phyloP scores from a whole-genome alignment of 1,140 invertebrate genomes.

The Episyrphus balteatus region DNA sequence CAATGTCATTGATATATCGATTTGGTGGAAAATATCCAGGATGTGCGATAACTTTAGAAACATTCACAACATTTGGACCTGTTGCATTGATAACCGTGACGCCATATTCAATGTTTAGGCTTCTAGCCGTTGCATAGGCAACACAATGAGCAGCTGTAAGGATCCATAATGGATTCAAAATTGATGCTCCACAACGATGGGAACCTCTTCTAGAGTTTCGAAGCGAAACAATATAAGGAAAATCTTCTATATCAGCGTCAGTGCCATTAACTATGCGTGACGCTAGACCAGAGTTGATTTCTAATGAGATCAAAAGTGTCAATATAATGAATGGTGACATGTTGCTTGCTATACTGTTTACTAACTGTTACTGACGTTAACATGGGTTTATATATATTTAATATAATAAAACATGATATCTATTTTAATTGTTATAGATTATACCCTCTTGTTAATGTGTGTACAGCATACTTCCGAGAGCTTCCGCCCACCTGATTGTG shows the following conservation, averaged over 20 bases:
- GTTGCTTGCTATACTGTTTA: too few species aligned
- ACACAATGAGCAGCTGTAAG: slow-evolving; percentile 32
- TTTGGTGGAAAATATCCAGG: slow-evolving; percentile 22
- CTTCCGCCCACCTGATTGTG: too few species aligned
- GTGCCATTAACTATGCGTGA: slow-evolving; percentile 23
- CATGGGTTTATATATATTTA: too few species aligned
- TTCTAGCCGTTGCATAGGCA: slow-evolving; percentile 2
- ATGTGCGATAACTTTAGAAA: slow-evolving; percentile 21
- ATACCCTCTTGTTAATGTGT: too few species aligned
- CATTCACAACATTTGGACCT: slow-evolving; percentile 9
- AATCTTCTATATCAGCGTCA: slow-evolving; percentile 16
- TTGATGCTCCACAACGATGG: slow-evolving; percentile 29
- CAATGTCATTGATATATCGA: slow-evolving; percentile 25
- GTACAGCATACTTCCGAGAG: too few species aligned
- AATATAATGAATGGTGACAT: background rate
- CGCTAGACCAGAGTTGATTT: too few species aligned
- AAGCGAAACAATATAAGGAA: slow-evolving; percentile 25
- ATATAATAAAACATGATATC: too few species aligned
- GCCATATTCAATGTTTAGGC: slow-evolving; percentile 23
- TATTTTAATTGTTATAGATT: too few species aligned
- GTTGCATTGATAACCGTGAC: slow-evolving; percentile 16
- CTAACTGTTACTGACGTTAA: background rate
- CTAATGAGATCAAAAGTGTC: background rate
- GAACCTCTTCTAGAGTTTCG: slow-evolving; percentile 18
- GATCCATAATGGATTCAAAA: slow-evolving; percentile 26